Percentiles rank a stretch among this genome's conserved stretches.
Conservation (phyloP, 2,113 vertebrate species). For the Petromus typicus region DNA sequence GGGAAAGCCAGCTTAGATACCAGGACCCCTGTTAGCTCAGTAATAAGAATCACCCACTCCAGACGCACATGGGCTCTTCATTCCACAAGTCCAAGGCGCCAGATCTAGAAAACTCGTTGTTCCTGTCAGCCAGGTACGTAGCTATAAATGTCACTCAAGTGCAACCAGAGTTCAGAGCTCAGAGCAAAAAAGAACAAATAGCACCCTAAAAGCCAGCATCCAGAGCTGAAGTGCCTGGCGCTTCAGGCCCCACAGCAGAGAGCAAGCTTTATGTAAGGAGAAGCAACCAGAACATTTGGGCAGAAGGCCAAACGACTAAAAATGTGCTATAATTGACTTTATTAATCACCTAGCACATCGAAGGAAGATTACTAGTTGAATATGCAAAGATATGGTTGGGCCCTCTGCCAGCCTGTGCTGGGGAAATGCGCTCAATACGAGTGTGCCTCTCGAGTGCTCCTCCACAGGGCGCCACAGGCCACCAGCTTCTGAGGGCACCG, state of each 20-base stretch:
- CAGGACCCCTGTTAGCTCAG: neutral
- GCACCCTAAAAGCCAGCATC: neutral
- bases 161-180: neutral
- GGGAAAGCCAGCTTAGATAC: neutral
- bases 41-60: neutral
- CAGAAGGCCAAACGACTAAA: neutral
- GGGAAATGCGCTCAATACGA: accelerated
- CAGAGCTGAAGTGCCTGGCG: neutral
- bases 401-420: neutral
- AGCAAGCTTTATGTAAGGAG: neutral
- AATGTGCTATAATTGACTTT: neutral
- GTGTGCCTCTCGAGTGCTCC: accelerated
- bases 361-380: neutral
- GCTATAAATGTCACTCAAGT: neutral
- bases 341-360: too few species aligned
- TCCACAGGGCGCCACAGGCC: neutral
- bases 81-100: neutral
- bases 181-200: neutral
- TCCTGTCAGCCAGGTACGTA: neutral
- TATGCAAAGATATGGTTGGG: neutral
- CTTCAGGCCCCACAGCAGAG: neutral
- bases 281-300: neutral
- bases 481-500: neutral
- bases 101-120: neutral
- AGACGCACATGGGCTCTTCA: neutral